phyloP scores from a whole-genome alignment of 2,113 vertebrate species.

The Dipodomys ordii region DNA sequence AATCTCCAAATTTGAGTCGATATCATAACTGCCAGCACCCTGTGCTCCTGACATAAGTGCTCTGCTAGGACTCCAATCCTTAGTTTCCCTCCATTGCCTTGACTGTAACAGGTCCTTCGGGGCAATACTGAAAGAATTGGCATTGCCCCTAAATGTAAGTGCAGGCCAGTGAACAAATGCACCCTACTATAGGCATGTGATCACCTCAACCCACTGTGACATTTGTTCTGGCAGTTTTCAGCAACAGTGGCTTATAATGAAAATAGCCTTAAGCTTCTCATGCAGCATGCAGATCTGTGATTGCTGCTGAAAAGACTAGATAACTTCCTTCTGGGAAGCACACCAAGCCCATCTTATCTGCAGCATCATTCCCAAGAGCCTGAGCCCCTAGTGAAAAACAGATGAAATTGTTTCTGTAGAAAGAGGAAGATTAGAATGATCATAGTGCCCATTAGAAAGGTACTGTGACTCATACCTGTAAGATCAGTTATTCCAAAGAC shows the following conservation, averaged over 20 bases:
- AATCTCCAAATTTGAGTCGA: neutral
- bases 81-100: neutral
- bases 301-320: neutral
- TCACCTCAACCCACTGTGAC: too few relatives aligned
- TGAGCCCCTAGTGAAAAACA: neutral
- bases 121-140: neutral
- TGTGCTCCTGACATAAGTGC: rapidly evolving
- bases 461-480: too few relatives aligned
- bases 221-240: neutral
- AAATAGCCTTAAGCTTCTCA: neutral
- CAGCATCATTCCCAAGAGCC: neutral
- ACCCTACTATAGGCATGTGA: too few relatives aligned
- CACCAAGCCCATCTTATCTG: neutral
- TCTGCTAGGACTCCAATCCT: rapidly evolving
- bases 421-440: neutral
- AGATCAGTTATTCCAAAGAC: too few relatives aligned
- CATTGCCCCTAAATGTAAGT: neutral
- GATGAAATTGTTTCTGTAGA: neutral
- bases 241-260: too few relatives aligned
- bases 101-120: neutral
- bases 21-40: too few relatives aligned
- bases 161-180: neutral
- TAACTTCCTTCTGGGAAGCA: neutral
- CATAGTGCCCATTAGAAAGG: too few relatives aligned
- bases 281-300: neutral